Base-by-base conservation (phyloP, 2,113 vertebrate genomes). In the Phrynocephalus versicolor region DNA sequence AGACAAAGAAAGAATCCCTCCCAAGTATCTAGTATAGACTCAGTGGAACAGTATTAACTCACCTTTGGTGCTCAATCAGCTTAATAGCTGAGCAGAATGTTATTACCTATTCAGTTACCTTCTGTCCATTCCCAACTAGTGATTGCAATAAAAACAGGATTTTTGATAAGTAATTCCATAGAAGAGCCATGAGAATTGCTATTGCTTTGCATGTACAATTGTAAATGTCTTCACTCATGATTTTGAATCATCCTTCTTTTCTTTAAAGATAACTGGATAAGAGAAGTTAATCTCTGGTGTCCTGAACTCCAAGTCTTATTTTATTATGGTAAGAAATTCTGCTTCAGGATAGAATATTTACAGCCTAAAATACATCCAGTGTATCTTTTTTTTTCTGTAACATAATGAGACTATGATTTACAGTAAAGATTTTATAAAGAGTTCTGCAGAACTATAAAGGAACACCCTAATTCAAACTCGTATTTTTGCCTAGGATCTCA, bases 211-310 rank as follows among this genome's bases (percentile, higher is more conserved):
- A 30, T 18, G 33, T 62, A 41, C 33, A 78, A 13, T 37, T 70
- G 14, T 72, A 64, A 64, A 51, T 33, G 64, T 12, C 45, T 51
- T 80, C 51, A 39, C 8, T 79, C 81, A 80, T 79, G 12, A 0
- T 65, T 88, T 79, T 78, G 80, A 90, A 65, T 30, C 64, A 51
- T 51, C 45, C 45, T 62, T 85, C n/a, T 55, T 87, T 41, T 51
- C 45, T 1, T 94, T 84, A 2, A 85, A 3, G 99, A 99, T 97
- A 99, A 99, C 95, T 99, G 99, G 99, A 96, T 98, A 90, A 96
- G 98, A 92, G 99, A 99, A 95, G 94, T 99, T 91, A 93, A 97
- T 74, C 89, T 97, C 39, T 99, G 98, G 98, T 99, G 98, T 91
- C 98, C 98, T 82, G 95, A 95, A 81, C 96, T 99, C 81, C 97